These are phyloP conservation scores for Heliconius erato DNA, from an alignment of 2,888 invertebrate genomes.

Conservation along the genomic window DNA sequence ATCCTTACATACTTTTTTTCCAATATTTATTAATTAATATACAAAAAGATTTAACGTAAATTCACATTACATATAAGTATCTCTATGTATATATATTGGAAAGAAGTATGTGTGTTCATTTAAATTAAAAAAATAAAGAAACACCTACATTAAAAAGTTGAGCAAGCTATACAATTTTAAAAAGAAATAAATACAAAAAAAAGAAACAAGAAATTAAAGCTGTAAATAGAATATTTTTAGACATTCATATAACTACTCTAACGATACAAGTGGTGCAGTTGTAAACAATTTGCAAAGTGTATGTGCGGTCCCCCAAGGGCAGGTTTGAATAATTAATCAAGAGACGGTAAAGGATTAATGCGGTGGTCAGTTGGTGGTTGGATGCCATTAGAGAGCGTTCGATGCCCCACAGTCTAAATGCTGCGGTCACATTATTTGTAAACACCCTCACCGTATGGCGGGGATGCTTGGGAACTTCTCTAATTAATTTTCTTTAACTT, in stretches of 20 bases:
- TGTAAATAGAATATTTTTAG: constrained; percentile 12
- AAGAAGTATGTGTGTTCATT: no score
- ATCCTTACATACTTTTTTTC: background rate
- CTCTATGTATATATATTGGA: no score
- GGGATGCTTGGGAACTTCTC: constrained; percentile 58
- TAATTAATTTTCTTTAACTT: constrained; percentile 53
- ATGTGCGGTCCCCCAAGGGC: constrained; percentile 67
- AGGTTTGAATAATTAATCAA: constrained; percentile 85
- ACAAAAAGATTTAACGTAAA: background rate
- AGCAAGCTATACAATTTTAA: background rate
- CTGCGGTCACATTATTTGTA: constrained; percentile 79
- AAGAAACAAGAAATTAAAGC: background rate
- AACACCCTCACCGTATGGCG: constrained; percentile 60
- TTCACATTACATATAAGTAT: background rate
- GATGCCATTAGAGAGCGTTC: constrained; percentile 83
- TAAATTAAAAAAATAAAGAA: no score
- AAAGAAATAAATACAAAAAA: background rate
- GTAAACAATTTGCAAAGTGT: constrained; percentile 77
- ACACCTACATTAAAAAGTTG: no score
- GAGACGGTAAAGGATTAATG: constrained; percentile 84
- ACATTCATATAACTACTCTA: constrained; percentile 35
- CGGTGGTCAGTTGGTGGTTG: constrained; percentile 84
- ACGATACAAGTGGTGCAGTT: constrained; percentile 58
- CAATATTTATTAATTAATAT: background rate
- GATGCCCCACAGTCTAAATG: constrained; percentile 79